A percentile compares a stretch with the other conserved stretches of the same genome.
Conservation (phyloP, 2,888 invertebrate genomes). For the Parascotia fuliginaria region DNA sequence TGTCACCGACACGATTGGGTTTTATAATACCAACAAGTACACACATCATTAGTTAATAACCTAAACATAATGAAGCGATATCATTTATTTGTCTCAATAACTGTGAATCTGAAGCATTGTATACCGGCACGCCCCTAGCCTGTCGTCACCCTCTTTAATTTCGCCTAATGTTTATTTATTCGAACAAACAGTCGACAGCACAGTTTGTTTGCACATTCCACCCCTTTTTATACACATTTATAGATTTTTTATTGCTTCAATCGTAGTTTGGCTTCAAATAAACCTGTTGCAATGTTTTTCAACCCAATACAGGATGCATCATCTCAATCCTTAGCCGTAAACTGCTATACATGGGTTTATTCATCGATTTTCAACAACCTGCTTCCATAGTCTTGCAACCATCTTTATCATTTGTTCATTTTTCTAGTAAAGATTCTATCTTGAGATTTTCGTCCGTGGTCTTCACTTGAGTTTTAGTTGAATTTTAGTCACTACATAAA, state of each 20-base stretch:
- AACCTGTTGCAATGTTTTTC: constrained; percentile 2
- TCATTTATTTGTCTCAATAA: constrained; percentile 47
- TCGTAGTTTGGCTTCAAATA: neutral
- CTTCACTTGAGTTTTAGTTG: too few species aligned
- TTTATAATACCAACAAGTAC: neutral
- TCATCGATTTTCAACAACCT: too few species aligned
- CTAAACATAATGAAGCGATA: constrained; percentile 50
- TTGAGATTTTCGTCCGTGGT: too few species aligned
- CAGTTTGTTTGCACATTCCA: constrained; percentile 70
- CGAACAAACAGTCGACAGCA: constrained; percentile 63
- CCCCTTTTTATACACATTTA: constrained; percentile 47
- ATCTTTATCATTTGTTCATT: too few species aligned
- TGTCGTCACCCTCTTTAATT: constrained; percentile 69
- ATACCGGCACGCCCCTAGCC: constrained; percentile 47
- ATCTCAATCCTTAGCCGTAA: too few species aligned
- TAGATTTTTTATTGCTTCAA: constrained; percentile 38
- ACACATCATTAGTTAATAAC: neutral
- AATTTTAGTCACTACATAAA: too few species aligned
- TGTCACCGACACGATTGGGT: too few species aligned
- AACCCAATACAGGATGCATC: too few species aligned
- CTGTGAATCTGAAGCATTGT: constrained; percentile 44
- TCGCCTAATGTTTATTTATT: constrained; percentile 77
- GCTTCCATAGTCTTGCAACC: too few species aligned
- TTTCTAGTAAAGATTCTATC: too few species aligned
- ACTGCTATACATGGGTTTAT: too few species aligned